phyloP scores from a whole-genome alignment of 2,797 vertebrate genomes.

The Serranus cabrilla region DNA sequence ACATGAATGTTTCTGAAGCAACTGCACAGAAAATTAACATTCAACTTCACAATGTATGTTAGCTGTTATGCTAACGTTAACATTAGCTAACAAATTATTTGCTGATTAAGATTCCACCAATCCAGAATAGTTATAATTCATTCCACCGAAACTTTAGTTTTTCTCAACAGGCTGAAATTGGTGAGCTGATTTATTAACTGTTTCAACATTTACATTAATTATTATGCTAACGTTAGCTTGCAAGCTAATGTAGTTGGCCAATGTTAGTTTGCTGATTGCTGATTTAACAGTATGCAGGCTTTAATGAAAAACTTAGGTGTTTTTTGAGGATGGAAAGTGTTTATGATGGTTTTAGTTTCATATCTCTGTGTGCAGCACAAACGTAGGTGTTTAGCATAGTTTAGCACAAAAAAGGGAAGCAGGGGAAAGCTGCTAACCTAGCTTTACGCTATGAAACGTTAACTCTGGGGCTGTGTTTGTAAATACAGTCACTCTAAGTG shows the following conservation, averaged over 20 bases:
- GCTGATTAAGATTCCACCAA: too few relatives aligned
- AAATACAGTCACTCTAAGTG: too few relatives aligned
- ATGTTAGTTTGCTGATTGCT: not conserved
- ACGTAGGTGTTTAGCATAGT: conserved; percentile 3
- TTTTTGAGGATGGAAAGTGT: not conserved
- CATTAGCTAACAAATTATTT: too few relatives aligned
- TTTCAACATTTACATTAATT: not conserved
- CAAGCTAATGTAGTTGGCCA: not conserved
- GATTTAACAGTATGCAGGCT: not conserved
- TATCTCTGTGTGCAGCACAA: not conserved
- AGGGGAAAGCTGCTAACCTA: not conserved
- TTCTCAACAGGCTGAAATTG: too few relatives aligned
- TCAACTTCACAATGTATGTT: too few relatives aligned
- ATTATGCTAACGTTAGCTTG: not conserved
- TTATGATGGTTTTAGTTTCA: not conserved
- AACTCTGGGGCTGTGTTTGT: too few relatives aligned
- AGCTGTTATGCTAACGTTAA: not conserved
- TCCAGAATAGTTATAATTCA: too few relatives aligned
- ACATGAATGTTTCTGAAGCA: not conserved
- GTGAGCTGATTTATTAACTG: too few relatives aligned
- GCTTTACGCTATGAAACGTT: not conserved
- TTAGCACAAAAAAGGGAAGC: conserved; percentile 4
- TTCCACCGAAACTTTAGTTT: too few relatives aligned
- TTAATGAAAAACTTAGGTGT: not conserved
- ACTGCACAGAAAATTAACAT: not conserved